Conservation (phyloP, 2,113 vertebrate species). For the Campylomormyrus tamandua region DNA sequence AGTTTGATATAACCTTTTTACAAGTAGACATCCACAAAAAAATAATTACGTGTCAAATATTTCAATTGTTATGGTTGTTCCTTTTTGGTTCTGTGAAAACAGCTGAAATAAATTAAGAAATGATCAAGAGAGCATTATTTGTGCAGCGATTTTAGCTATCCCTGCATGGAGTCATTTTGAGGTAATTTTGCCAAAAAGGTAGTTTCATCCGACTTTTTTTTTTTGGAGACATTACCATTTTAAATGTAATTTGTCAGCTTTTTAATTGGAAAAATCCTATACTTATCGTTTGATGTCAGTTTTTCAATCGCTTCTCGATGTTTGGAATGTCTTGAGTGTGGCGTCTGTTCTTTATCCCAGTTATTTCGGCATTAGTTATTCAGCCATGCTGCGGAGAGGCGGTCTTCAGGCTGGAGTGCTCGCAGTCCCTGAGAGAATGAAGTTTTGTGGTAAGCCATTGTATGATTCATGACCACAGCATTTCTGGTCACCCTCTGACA, state of each 20-base stretch:
- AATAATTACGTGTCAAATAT: background rate
- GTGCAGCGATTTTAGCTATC: background rate
- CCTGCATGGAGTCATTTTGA: background rate
- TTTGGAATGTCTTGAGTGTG: background rate
- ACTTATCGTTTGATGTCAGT: background rate
- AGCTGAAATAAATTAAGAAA: background rate
- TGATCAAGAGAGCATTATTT: background rate
- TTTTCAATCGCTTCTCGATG: background rate
- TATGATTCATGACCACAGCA: constrained; percentile 11
- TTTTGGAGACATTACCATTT: background rate
- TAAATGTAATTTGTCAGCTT: background rate
- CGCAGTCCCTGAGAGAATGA: background rate
- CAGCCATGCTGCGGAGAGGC: background rate
- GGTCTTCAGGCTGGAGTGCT: background rate
- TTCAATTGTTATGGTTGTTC: background rate
- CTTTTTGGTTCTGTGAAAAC: background rate
- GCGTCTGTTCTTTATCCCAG: background rate
- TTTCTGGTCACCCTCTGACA: background rate
- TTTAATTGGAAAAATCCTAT: background rate
- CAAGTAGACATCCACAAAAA: background rate
- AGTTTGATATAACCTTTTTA: background rate
- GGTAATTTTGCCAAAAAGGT: background rate
- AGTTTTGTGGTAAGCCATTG: constrained; percentile 6
- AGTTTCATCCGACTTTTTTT: background rate
- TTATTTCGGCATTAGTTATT: background rate